Evolutionary conservation across 2,113 vertebrate genomes (phyloP).

Genomic region (Heptranchias perlo): DNA sequence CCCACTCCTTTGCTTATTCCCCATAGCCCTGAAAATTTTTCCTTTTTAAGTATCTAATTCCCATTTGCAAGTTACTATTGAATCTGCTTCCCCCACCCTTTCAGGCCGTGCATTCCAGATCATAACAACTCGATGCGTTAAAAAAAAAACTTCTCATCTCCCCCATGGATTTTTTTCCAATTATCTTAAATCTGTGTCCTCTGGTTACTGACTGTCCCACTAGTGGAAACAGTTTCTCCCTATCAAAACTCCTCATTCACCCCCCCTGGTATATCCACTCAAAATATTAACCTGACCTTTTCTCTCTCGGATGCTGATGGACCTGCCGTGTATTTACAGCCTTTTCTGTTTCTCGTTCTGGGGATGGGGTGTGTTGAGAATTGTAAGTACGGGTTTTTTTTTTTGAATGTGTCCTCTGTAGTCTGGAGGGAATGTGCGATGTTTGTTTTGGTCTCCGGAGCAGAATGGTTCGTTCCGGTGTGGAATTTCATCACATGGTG

Average conservation of each 20-base stretch:
- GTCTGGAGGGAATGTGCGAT: neutral
- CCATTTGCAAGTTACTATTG: no score
- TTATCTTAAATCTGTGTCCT: neutral
- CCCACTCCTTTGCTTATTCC: no score
- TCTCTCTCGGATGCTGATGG: neutral
- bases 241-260: neutral
- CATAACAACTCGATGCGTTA: neutral
- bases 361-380: neutral
- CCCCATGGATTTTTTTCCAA: neutral
- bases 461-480: neutral
- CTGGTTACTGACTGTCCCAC: neutral
- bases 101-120: neutral
- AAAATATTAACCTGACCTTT: neutral
- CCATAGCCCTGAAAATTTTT: no score
- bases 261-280: neutral
- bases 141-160: neutral
- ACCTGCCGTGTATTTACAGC: neutral
- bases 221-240: neutral
- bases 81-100: no score
- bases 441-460: neutral
- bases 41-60: no score
- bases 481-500: neutral
- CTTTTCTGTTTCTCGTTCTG: no score
- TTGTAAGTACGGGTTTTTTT: neutral
- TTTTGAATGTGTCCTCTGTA: neutral